Conservation (phyloP, 1,140 invertebrate genomes). For the Lepidostoma basale region DNA sequence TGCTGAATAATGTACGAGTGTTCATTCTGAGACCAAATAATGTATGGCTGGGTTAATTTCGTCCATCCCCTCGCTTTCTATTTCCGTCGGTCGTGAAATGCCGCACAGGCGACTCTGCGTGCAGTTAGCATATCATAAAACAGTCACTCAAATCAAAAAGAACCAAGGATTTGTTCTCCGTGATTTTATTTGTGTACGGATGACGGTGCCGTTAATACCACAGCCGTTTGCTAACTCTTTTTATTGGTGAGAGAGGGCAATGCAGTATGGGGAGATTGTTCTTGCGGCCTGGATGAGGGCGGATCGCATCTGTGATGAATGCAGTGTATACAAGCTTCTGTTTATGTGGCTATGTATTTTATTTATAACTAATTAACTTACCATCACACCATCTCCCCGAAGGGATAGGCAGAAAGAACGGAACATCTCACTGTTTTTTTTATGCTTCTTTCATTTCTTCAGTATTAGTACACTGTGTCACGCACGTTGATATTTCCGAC, state of each 20-base stretch:
- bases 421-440: no score
- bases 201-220: background rate
- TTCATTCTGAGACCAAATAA: constrained; percentile 2
- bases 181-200: background rate
- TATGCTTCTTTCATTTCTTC: no score
- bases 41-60: constrained; percentile 11
- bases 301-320: constrained; percentile 13
- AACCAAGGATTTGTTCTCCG: background rate
- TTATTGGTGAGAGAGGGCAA: background rate
- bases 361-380: no score
- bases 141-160: background rate
- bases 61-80: constrained; percentile 22
- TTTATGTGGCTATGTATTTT: no score
- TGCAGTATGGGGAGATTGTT: background rate
- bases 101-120: background rate
- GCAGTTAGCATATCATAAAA: background rate
- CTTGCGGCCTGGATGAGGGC: background rate
- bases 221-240: background rate
- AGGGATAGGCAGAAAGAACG: no score
- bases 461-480: no score
- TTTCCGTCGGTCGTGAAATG: constrained; percentile 4
- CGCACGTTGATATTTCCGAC: no score
- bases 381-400: no score
- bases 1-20: no score
- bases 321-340: background rate